Percentiles rank a stretch among this genome's conserved stretches.
These are phyloP conservation scores for Hylomyscus alleni DNA, from an alignment of 2,797 vertebrate genomes.

Conservation along the genomic window DNA sequence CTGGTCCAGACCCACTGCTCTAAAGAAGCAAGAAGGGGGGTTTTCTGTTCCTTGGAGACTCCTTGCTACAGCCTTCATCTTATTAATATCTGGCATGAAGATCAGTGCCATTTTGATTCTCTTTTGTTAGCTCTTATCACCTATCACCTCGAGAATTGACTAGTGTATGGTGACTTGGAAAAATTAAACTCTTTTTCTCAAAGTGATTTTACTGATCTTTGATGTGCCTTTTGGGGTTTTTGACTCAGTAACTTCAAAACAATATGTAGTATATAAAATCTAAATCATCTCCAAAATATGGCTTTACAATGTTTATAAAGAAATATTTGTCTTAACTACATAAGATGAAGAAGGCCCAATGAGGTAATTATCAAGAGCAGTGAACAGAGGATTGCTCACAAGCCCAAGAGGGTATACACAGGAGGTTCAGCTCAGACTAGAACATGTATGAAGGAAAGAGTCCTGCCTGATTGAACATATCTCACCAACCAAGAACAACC, in stretches of 20 bases:
- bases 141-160: not conserved
- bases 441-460: not conserved
- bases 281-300: slow-evolving; percentile 28
- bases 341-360: not conserved
- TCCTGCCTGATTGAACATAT: not conserved
- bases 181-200: not conserved
- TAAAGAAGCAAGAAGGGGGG: not conserved
- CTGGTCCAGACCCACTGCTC: fast-evolving
- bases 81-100: not conserved
- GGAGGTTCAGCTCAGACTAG: not conserved
- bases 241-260: not conserved
- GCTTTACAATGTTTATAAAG: slow-evolving; percentile 13
- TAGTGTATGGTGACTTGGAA: not conserved
- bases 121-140: not conserved
- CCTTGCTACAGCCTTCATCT: not conserved
- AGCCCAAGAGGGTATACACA: not conserved
- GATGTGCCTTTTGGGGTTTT: slow-evolving; percentile 4
- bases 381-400: too few species aligned
- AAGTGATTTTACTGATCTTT: slow-evolving; percentile 49
- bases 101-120: not conserved
- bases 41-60: not conserved
- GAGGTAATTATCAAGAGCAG: not conserved
- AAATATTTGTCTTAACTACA: not conserved
- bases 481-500: not conserved
- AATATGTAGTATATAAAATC: slow-evolving; percentile 2